Evolutionary conservation across 1,140 invertebrate genomes (phyloP).

Genomic region (Yoshiicerus persimilis): DNA sequence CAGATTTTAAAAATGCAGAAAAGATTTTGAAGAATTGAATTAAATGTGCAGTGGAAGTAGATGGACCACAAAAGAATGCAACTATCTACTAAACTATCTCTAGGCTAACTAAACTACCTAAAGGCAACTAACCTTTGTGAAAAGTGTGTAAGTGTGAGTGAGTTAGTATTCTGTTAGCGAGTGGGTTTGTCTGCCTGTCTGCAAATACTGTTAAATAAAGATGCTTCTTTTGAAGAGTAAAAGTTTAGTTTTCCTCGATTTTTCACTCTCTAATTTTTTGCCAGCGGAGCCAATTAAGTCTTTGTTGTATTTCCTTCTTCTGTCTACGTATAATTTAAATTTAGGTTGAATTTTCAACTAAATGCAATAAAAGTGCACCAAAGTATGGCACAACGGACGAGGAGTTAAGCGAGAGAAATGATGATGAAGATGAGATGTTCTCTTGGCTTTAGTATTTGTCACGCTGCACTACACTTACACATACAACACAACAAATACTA

Average conservation of each 20-base stretch:
- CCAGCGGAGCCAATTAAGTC: slow-evolving; percentile 10
- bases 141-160: neutral
- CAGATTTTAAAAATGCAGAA: slow-evolving; percentile 1
- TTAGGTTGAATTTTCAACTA: neutral
- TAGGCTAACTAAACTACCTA: neutral
- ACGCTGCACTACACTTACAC: slow-evolving; percentile 11
- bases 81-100: neutral
- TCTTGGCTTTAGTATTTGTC: neutral
- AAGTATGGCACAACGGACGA: neutral
- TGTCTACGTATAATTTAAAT: neutral
- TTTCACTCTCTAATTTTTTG: slow-evolving; percentile 21
- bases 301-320: slow-evolving; percentile 2
- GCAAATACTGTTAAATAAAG: neutral
- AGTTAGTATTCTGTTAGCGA: neutral
- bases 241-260: slow-evolving; percentile 20
- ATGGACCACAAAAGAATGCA: neutral
- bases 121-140: neutral
- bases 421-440: neutral
- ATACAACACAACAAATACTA: neutral
- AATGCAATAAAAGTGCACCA: slow-evolving; percentile 5
- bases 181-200: neutral
- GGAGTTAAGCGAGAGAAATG: neutral
- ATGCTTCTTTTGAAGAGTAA: neutral
- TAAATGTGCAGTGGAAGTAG: neutral
- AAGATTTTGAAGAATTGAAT: neutral